Evolutionary conservation across 2,888 invertebrate genomes (phyloP).

Genomic region (Lithophane ornitopus): DNA sequence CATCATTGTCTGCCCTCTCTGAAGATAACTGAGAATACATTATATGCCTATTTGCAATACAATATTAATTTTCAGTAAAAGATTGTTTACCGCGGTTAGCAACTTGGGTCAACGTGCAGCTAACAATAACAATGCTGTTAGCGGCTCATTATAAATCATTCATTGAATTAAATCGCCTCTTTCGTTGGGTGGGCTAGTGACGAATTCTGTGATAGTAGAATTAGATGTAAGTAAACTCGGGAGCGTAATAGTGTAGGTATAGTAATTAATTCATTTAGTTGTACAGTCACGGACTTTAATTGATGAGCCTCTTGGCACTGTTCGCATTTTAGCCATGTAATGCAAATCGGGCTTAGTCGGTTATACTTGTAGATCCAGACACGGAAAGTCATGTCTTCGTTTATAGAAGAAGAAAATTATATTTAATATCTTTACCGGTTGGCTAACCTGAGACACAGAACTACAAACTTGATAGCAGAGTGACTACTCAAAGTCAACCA

Average conservation of each 20-base stretch:
- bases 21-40: constrained; percentile 79
- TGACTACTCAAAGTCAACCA: too few relatives aligned
- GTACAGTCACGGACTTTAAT: too few relatives aligned
- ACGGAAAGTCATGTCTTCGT: too few relatives aligned
- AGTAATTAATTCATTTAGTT: constrained; percentile 1
- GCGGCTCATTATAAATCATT: constrained; percentile 57
- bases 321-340: too few relatives aligned
- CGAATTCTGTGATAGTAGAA: constrained; percentile 43
- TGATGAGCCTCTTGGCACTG: too few relatives aligned
- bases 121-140: constrained; percentile 68
- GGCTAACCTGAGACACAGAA: too few relatives aligned
- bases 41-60: constrained; percentile 70
- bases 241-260: not conserved
- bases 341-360: too few relatives aligned
- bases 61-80: constrained; percentile 69
- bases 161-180: constrained; percentile 62
- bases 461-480: too few relatives aligned
- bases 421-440: too few relatives aligned
- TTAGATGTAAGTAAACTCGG: constrained; percentile 5
- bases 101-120: constrained; percentile 72
- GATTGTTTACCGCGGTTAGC: constrained; percentile 66
- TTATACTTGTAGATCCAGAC: too few relatives aligned
- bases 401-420: too few relatives aligned
- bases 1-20: constrained; percentile 77
- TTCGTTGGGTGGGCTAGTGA: constrained; percentile 55